Evolutionary conservation across 2,888 invertebrate species (phyloP).

Genomic region (Metopia argyrocephala): DNA sequence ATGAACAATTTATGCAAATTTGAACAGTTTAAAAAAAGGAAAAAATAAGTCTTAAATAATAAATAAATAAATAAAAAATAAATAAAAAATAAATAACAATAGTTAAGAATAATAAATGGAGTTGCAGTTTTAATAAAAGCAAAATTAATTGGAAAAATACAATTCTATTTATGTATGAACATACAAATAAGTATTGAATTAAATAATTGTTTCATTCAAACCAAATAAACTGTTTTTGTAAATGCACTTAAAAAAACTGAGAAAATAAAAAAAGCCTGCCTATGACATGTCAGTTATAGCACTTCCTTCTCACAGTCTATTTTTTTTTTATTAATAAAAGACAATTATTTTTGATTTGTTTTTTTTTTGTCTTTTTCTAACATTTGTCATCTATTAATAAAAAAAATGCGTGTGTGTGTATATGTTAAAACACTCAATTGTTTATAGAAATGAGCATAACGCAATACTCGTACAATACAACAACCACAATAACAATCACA

Average conservation of each 20-base stretch:
- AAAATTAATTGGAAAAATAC: too few species aligned
- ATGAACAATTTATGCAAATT: not conserved
- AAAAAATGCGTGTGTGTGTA: not conserved
- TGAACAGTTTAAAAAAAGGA: not conserved
- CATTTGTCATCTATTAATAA: not conserved
- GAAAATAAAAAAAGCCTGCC: constrained; percentile 2
- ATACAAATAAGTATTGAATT: too few species aligned
- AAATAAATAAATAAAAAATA: not conserved
- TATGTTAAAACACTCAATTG: not conserved
- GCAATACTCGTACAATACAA: too few species aligned
- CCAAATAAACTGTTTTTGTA: constrained; percentile 28
- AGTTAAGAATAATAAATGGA: not conserved
- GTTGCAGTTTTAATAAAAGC: not conserved
- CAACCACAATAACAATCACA: not conserved
- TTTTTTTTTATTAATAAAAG: not conserved
- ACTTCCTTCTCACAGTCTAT: not conserved
- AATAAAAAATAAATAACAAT: not conserved
- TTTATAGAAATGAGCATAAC: not conserved
- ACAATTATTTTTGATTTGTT: not conserved
- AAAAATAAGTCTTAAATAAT: not conserved
- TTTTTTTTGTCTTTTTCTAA: not conserved
- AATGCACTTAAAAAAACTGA: constrained; percentile 33
- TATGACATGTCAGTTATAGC: not conserved
- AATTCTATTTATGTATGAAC: too few species aligned
- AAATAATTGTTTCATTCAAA: constrained; percentile 56